These are phyloP conservation scores for Nomada ruficornis DNA, from an alignment of 2,888 invertebrate species.

Conservation along the genomic window DNA sequence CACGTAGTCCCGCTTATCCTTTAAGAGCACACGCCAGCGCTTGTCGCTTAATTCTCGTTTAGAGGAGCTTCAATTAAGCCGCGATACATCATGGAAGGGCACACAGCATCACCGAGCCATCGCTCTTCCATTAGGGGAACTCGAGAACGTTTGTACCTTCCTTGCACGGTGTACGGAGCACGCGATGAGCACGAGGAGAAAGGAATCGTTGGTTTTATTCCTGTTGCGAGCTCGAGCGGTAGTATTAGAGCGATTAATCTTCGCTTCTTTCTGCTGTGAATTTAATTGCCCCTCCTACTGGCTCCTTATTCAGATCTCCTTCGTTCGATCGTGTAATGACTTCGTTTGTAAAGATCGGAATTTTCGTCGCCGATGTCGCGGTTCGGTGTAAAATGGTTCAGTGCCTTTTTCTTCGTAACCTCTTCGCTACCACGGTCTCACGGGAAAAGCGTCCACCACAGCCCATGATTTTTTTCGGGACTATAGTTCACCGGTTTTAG, in stretches of 20 bases:
- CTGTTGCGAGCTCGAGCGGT: neutral
- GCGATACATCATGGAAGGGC: constrained; percentile 45
- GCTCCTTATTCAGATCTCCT: neutral
- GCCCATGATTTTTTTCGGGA: no score
- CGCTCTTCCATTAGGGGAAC: constrained; percentile 30
- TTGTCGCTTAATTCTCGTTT: constrained; percentile 62
- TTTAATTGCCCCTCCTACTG: neutral
- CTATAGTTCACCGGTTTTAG: no score
- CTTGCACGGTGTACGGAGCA: neutral
- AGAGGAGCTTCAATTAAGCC: constrained; percentile 60
- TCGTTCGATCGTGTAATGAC: no score
- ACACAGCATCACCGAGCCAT: constrained; percentile 7
- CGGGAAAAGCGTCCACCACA: no score
- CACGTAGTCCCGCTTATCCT: constrained; percentile 55
- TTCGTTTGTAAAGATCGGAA: no score
- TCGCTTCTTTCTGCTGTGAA: neutral
- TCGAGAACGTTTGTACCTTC: neutral
- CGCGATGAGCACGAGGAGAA: neutral
- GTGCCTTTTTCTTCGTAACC: neutral
- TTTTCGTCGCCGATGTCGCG: no score
- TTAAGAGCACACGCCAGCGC: constrained; percentile 38
- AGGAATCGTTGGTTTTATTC: neutral
- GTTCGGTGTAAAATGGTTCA: neutral
- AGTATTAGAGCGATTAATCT: neutral
- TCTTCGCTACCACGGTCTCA: no score